A percentile compares a stretch with the other conserved stretches of the same genome.
Evolutionary conservation across 2,113 vertebrate species (phyloP).

Genomic region (Psettodes erumei): DNA sequence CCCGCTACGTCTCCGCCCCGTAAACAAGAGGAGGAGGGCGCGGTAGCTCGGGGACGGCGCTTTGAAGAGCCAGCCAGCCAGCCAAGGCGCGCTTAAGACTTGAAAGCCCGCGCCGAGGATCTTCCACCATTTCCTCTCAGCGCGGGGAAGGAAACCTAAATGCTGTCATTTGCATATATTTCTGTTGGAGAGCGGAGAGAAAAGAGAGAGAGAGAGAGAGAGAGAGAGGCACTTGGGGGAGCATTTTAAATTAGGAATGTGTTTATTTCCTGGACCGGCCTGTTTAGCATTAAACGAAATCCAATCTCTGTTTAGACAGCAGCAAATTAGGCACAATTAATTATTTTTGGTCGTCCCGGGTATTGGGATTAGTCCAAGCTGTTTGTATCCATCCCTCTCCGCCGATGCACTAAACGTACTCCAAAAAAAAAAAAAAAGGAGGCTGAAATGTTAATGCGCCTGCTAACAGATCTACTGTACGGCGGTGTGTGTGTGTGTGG

Average conservation of each 20-base stretch:
- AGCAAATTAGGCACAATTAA: conserved; percentile 80
- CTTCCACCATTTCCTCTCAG: conserved; percentile 60
- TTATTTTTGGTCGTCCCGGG: conserved; percentile 74
- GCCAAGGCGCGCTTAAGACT: conserved; percentile 47
- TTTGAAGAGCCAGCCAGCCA: conserved; percentile 48
- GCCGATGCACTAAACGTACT: conserved; percentile 55
- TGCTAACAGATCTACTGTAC: conserved; percentile 50
- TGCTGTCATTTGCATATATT: conserved; percentile 78
- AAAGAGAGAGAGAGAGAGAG: conserved; percentile 45
- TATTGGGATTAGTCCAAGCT: conserved; percentile 74
- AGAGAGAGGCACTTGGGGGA: conserved; percentile 67
- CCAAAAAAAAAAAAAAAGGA: conserved; percentile 23
- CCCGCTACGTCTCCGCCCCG: conserved; percentile 26
- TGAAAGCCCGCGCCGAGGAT: conserved; percentile 58
- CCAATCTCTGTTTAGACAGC: conserved; percentile 80
- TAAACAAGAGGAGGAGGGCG: conserved; percentile 25
- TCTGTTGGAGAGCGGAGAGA: conserved; percentile 51
- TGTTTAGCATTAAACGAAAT: conserved; percentile 80
- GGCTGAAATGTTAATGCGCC: conserved; percentile 31
- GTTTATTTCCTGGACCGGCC: conserved; percentile 76
- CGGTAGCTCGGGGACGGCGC: conserved; percentile 33
- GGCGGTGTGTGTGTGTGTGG: too few relatives aligned
- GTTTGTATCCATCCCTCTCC: conserved; percentile 62
- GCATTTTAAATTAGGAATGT: conserved; percentile 77
- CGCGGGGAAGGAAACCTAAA: conserved; percentile 65